Percentiles rank a stretch among this genome's conserved stretches.
Conservation (phyloP, 2,113 vertebrate genomes). For the Chauna torquata region DNA sequence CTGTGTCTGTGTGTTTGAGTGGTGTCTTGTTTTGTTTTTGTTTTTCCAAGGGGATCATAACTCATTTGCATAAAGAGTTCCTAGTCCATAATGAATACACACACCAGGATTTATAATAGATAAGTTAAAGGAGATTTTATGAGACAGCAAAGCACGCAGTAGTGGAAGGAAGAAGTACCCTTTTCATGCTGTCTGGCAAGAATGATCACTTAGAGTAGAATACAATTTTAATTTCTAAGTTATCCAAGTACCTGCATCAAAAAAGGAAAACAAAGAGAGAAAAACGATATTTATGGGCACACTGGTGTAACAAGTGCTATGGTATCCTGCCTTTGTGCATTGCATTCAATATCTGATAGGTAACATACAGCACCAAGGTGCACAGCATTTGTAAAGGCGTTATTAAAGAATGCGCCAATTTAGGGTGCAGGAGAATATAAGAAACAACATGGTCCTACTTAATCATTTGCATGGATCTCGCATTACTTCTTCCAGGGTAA, state of each 20-base stretch:
- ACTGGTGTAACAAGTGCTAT: background rate
- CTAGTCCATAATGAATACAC: background rate
- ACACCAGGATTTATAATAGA: slow-evolving; percentile 19
- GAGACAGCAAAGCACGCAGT: background rate
- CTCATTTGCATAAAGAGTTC: slow-evolving; percentile 28
- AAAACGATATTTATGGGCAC: background rate
- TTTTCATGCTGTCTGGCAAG: slow-evolving; percentile 15
- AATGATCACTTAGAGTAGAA: background rate
- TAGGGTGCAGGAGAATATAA: background rate
- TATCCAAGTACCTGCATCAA: background rate
- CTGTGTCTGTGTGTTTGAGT: background rate
- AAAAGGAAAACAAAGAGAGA: background rate
- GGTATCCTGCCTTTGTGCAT: background rate
- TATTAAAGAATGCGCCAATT: background rate
- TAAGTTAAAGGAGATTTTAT: slow-evolving; percentile 13
- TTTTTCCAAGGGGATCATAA: slow-evolving; percentile 28
- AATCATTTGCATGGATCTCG: background rate
- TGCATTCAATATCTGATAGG: background rate
- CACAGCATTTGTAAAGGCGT: background rate
- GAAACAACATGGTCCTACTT: background rate
- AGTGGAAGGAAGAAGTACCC: slow-evolving; percentile 2
- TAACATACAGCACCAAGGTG: background rate
- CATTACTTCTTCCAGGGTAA: background rate
- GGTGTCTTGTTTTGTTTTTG: slow-evolving; percentile 4
- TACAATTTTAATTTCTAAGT: slow-evolving; percentile 3